Conservation (phyloP, 2,113 vertebrate species). For the Plectropomus leopardus region DNA sequence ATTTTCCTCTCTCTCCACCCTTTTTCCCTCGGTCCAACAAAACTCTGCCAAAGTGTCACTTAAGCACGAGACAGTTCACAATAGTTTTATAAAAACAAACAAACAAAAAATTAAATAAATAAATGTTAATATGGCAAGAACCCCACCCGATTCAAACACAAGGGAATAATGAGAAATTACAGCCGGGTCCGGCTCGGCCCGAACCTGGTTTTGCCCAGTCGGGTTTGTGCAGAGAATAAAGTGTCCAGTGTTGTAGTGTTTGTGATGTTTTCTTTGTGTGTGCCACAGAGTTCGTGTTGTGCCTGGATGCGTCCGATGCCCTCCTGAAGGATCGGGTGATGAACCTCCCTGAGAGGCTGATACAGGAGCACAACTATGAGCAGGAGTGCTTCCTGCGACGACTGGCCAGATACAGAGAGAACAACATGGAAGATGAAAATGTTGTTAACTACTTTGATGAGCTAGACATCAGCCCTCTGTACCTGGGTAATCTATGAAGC, state of each 20-base stretch:
- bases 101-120: too few relatives aligned
- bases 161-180: too few relatives aligned
- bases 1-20: too few relatives aligned
- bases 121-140: too few relatives aligned
- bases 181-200: too few relatives aligned
- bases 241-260: background rate
- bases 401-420: conserved; percentile 85
- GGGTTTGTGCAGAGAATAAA: too few relatives aligned
- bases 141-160: too few relatives aligned
- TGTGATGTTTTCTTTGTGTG: conserved; percentile 9
- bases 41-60: too few relatives aligned
- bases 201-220: too few relatives aligned
- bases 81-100: too few relatives aligned
- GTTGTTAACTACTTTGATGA: conserved; percentile 92
- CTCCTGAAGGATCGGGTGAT: conserved; percentile 92
- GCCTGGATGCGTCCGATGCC: conserved; percentile 88
- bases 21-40: too few relatives aligned
- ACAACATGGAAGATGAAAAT: conserved; percentile 83
- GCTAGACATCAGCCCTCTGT: conserved; percentile 84
- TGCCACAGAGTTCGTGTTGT: conserved; percentile 89
- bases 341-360: conserved; percentile 88
- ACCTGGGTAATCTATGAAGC: conserved; percentile 85
- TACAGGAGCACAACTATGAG: conserved; percentile 86
- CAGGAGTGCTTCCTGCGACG: conserved; percentile 85
- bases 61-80: too few relatives aligned